These are phyloP conservation scores for Thalassoma bifasciatum DNA, from an alignment of 2,113 vertebrate species.

Conservation along the genomic window DNA sequence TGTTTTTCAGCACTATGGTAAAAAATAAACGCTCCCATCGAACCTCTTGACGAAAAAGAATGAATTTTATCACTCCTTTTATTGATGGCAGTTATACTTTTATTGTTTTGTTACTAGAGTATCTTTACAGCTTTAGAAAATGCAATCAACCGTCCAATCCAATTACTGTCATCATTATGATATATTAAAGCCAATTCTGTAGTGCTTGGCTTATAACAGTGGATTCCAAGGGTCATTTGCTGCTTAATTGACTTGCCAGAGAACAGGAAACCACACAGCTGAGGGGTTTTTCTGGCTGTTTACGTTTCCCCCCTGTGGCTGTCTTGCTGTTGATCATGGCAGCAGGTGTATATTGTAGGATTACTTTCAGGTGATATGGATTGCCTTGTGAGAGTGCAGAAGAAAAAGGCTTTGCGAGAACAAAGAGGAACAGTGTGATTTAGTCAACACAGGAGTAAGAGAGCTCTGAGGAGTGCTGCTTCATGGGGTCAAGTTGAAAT, in stretches of 20 bases:
- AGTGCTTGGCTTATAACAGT: conserved; percentile 76
- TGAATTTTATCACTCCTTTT: conserved; percentile 42
- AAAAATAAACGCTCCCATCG: background rate
- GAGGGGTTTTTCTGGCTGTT: conserved; percentile 63
- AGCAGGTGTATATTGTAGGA: conserved; percentile 68
- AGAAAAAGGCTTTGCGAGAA: conserved; percentile 52
- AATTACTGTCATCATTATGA: conserved; percentile 83
- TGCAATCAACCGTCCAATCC: conserved; percentile 74
- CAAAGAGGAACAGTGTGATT: conserved; percentile 46
- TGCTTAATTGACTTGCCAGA: conserved; percentile 83
- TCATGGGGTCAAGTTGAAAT: conserved; percentile 59
- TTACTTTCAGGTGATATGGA: conserved; percentile 64
- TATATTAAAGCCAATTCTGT: conserved; percentile 81
- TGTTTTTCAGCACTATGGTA: background rate
- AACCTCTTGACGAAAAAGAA: conserved; percentile 28
- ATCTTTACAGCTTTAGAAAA: conserved; percentile 70
- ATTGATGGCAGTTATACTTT: conserved; percentile 34
- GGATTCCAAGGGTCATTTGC: conserved; percentile 82
- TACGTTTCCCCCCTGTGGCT: conserved; percentile 61
- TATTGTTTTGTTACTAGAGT: conserved; percentile 57
- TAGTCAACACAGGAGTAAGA: conserved; percentile 46
- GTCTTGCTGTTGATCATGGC: conserved; percentile 60
- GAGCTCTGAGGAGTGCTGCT: conserved; percentile 38
- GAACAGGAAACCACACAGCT: conserved; percentile 73
- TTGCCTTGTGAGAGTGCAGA: conserved; percentile 49